Conservation (phyloP, 2,888 invertebrate genomes). For the Acholoe squamosa region DNA sequence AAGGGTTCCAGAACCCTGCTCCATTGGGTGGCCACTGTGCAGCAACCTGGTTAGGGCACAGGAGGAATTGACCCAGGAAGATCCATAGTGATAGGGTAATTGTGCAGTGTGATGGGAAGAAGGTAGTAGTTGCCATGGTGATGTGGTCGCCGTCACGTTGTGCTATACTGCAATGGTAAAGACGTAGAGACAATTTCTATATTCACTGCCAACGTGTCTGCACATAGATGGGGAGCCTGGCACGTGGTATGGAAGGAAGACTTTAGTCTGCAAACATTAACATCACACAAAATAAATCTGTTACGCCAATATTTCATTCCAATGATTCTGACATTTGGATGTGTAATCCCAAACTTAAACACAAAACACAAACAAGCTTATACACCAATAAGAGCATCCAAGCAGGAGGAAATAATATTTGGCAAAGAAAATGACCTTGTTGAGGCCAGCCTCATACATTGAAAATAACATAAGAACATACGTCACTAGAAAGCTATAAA, state of each 20-base stretch:
- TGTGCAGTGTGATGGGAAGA: not conserved
- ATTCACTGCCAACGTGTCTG: not conserved
- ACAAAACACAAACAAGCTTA: no score
- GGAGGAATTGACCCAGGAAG: constrained; percentile 12
- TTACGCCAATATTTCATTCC: no score
- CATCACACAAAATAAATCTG: no score
- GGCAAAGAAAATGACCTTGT: no score
- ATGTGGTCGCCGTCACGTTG: not conserved
- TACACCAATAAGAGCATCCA: no score
- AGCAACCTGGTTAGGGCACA: not conserved
- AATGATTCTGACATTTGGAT: no score
- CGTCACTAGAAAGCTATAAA: not conserved
- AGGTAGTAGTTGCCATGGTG: not conserved
- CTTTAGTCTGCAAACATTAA: no score
- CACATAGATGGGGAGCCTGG: no score
- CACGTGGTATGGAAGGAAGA: no score
- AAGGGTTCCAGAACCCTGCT: constrained; percentile 56
- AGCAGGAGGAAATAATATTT: no score
- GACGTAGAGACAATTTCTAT: not conserved
- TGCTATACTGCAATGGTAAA: not conserved
- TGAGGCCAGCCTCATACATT: not conserved
- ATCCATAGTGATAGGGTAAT: not conserved
- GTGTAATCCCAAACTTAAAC: no score
- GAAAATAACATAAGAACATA: not conserved
- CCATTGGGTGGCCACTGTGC: constrained; percentile 46